Evolutionary conservation across 2,888 invertebrate species (phyloP).

Genomic region (Phaonia tiefii): DNA sequence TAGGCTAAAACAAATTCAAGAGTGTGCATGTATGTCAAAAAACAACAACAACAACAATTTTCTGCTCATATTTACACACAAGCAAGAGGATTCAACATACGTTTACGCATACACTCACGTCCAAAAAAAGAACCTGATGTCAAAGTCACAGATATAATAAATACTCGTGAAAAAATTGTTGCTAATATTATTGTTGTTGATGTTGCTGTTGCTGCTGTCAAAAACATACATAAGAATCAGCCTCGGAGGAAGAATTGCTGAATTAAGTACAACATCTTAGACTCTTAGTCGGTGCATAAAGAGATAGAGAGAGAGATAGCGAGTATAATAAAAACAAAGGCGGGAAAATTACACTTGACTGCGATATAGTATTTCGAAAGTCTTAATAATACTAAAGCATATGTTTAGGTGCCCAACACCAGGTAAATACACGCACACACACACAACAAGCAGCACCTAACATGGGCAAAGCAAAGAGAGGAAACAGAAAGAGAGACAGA

Average conservation of each 20-base stretch:
- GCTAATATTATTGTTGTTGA: too few relatives aligned
- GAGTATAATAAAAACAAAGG: constrained; percentile 55
- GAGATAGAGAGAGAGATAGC: too few relatives aligned
- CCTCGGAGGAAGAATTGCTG: constrained; percentile 31
- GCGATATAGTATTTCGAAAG: constrained; percentile 18
- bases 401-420: constrained; percentile 57
- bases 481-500: constrained; percentile 4
- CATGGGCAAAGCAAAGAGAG: neutral
- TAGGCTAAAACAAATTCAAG: too few relatives aligned
- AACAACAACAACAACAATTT: constrained; percentile 38
- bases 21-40: too few relatives aligned
- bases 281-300: too few relatives aligned
- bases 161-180: constrained; percentile 52
- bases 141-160: constrained; percentile 63
- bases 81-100: too few relatives aligned
- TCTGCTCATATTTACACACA: too few relatives aligned
- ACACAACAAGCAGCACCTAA: constrained; percentile 1
- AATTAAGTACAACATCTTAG: too few relatives aligned
- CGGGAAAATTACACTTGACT: constrained; percentile 55
- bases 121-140: constrained; percentile 47
- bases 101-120: constrained; percentile 6
- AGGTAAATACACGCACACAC: too few relatives aligned
- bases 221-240: constrained; percentile 72
- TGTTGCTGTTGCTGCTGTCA: constrained; percentile 61
- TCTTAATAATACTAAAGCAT: constrained; percentile 53